Conservation (phyloP, 2,797 vertebrate genomes). For the Pelodytes ibericus region DNA sequence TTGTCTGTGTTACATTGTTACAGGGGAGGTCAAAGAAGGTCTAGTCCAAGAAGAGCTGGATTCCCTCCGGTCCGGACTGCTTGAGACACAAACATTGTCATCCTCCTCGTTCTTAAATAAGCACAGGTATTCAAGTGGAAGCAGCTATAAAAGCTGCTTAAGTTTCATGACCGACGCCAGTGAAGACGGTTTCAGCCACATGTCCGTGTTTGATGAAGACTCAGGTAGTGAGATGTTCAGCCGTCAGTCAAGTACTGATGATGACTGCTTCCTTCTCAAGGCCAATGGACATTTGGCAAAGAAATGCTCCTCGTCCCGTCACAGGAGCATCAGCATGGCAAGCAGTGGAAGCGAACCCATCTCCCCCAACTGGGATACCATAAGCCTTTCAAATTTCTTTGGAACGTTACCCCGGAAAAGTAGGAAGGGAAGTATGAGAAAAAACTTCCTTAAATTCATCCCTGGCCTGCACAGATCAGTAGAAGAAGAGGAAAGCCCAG, state of each 20-base stretch:
- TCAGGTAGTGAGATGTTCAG: conserved; percentile 69
- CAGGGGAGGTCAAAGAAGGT: conserved; percentile 73
- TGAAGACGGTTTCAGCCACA: conserved; percentile 74
- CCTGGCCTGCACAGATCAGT: conserved; percentile 87
- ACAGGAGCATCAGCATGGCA: conserved; percentile 78
- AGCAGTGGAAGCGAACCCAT: conserved; percentile 76
- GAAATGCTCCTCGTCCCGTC: conserved; percentile 62
- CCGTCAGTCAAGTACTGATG: conserved; percentile 75
- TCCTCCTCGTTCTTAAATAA: not conserved
- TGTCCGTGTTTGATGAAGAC: conserved; percentile 77
- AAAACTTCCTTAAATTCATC: conserved; percentile 85
- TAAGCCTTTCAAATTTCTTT: conserved; percentile 72
- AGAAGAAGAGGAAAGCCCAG: conserved; percentile 83
- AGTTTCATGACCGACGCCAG: conserved; percentile 84
- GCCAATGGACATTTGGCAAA: not conserved
- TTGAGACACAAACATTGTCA: not conserved
- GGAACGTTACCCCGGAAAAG: conserved; percentile 88
- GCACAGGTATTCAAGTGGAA: conserved; percentile 83
- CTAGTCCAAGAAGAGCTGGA: conserved; percentile 59
- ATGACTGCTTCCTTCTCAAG: conserved; percentile 76
- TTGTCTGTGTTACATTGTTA: too few species aligned
- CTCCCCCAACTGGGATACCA: conserved; percentile 81
- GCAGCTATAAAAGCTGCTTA: conserved; percentile 80
- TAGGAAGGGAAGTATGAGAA: conserved; percentile 78
- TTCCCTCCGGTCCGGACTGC: conserved; percentile 59